Evolutionary conservation across 2,797 vertebrate genomes (phyloP).

Genomic region (Acrocephalus scirpaceus): DNA sequence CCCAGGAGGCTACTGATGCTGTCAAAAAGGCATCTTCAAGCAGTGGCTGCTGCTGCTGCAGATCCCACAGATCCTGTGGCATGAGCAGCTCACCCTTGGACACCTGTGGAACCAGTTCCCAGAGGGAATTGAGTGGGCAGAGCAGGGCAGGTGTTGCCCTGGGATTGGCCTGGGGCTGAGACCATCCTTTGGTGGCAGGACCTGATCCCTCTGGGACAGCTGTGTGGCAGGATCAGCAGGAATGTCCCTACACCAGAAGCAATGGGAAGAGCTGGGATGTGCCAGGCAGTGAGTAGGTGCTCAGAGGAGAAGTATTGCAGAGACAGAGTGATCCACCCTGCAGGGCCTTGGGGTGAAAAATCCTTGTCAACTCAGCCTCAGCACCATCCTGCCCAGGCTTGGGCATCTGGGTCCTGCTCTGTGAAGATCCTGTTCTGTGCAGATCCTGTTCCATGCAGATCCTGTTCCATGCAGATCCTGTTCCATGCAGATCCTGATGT

Average conservation of each 20-base stretch:
- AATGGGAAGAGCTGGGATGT: neutral
- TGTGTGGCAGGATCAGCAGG: neutral
- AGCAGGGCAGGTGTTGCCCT: neutral
- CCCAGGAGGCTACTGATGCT: neutral
- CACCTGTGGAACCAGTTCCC: neutral
- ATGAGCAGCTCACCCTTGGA: accelerated
- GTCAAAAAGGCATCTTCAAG: neutral
- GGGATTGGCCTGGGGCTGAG: neutral
- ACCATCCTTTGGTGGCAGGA: neutral
- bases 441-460: no score
- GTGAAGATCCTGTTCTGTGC: no score
- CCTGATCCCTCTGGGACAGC: neutral
- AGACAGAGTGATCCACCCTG: neutral
- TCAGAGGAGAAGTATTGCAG: neutral
- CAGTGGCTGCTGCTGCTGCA: neutral
- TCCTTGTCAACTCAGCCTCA: neutral
- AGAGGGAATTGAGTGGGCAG: neutral
- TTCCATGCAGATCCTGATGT: no score
- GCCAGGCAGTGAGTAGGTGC: neutral
- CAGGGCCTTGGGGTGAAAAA: neutral
- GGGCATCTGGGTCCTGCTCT: neutral
- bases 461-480: no score
- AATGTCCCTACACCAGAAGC: neutral
- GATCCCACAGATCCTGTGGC: neutral
- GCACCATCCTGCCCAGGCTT: neutral